Percentiles rank a stretch among this genome's conserved stretches.
Conservation (phyloP, 1,140 invertebrate species). For the Anthonomus grandis region DNA sequence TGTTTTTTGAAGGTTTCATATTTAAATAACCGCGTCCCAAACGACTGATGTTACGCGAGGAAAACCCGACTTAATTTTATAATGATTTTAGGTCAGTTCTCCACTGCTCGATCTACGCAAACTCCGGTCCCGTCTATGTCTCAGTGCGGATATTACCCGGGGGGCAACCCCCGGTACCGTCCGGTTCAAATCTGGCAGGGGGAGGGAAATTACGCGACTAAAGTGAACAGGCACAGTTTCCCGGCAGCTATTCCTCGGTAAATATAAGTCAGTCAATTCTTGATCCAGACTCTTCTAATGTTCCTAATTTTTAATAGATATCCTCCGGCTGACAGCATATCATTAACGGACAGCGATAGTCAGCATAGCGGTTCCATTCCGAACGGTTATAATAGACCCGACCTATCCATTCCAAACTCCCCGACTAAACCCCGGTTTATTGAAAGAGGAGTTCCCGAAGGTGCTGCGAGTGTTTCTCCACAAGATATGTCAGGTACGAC, state of each 20-base stretch:
- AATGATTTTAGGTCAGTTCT: slow-evolving; percentile 42
- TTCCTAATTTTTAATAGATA: slow-evolving; percentile 22
- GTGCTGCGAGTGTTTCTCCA: slow-evolving; percentile 57
- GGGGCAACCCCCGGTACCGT: slow-evolving; percentile 34
- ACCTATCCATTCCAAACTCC: slow-evolving; percentile 45
- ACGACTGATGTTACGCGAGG: no score
- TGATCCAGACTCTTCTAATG: no score
- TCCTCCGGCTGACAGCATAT: slow-evolving; percentile 34
- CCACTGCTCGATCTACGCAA: slow-evolving; percentile 50
- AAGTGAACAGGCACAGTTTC: slow-evolving; percentile 43
- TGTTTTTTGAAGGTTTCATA: no score
- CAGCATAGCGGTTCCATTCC: slow-evolving; percentile 39
- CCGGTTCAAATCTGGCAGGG: slow-evolving; percentile 33
- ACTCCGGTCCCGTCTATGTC: slow-evolving; percentile 37
- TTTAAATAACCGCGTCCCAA: no score
- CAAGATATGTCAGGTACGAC: slow-evolving; percentile 49
- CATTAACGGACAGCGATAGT: slow-evolving; percentile 38
- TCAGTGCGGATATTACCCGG: slow-evolving; percentile 42
- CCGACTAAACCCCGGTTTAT: slow-evolving; percentile 50
- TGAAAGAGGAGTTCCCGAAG: slow-evolving; percentile 62
- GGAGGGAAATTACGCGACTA: slow-evolving; percentile 35
- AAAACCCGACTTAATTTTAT: no score
- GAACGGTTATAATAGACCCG: slow-evolving; percentile 47
- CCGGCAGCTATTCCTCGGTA: slow-evolving; percentile 33
- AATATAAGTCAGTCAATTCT: no score